A percentile compares a stretch with the other conserved stretches of the same genome.
These are phyloP conservation scores for Eretmodus cyanostictus DNA, from an alignment of 2,113 vertebrate species.

Conservation along the genomic window DNA sequence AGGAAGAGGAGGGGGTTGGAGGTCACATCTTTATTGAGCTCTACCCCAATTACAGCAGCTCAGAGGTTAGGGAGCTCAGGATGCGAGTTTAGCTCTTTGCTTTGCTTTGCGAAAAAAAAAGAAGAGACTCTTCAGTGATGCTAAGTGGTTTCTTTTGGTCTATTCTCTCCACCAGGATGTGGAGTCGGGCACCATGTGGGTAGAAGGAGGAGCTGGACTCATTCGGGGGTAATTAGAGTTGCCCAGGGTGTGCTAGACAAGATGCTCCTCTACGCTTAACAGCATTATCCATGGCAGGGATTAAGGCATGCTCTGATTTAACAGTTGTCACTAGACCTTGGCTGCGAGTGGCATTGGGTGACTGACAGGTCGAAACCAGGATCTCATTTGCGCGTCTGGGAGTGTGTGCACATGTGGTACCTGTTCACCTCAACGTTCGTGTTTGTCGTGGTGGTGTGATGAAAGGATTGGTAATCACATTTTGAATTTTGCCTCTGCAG, in stretches of 20 bases:
- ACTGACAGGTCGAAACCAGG: constrained; percentile 47
- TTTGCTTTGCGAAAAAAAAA: neutral
- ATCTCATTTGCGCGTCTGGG: neutral
- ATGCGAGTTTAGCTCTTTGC: neutral
- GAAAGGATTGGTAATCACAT: neutral
- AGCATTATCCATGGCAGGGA: constrained; percentile 33
- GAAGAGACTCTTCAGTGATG: neutral
- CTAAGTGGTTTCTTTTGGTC: neutral
- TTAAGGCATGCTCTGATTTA: constrained; percentile 56
- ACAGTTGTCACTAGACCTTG: constrained; percentile 65
- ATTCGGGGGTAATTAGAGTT: constrained; percentile 47
- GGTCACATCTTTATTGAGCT: neutral
- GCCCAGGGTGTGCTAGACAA: constrained; percentile 17
- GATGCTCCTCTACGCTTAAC: constrained; percentile 56
- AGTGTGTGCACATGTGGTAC: neutral
- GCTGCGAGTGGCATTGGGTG: constrained; percentile 56
- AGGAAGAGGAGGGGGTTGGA: neutral
- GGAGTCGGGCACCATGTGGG: constrained; percentile 10
- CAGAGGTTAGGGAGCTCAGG: neutral
- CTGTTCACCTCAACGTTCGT: neutral
- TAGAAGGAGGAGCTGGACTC: neutral
- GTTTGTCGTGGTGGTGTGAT: neutral
- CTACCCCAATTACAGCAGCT: neutral
- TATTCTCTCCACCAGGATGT: neutral
- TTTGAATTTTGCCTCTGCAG: neutral